These are phyloP conservation scores for Opisthograptis luteolata DNA, from an alignment of 2,888 invertebrate genomes.

Conservation along the genomic window DNA sequence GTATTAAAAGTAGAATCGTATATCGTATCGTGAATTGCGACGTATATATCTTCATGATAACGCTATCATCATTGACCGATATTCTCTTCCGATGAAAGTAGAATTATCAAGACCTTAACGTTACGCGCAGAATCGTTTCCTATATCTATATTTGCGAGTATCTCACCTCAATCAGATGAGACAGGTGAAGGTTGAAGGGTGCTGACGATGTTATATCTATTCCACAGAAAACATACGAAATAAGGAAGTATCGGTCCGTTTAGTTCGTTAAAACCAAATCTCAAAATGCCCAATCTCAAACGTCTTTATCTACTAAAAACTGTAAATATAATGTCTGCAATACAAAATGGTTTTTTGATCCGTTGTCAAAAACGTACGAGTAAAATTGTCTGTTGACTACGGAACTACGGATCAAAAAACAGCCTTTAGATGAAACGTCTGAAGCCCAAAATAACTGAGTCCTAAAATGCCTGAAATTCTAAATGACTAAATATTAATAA, in stretches of 20 bases:
- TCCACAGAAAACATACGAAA: conserved; percentile 8
- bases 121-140: background rate
- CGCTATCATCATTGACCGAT: conserved; percentile 22
- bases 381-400: too few relatives aligned
- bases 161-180: conserved; percentile 11
- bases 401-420: too few relatives aligned
- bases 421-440: too few relatives aligned
- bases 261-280: too few relatives aligned
- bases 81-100: conserved; percentile 18
- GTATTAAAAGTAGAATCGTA: conserved; percentile 3
- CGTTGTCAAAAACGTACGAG: too few relatives aligned
- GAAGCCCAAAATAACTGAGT: too few relatives aligned
- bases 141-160: conserved; percentile 2
- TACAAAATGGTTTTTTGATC: too few relatives aligned
- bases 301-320: too few relatives aligned
- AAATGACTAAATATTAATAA: too few relatives aligned
- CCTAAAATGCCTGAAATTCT: too few relatives aligned
- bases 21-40: conserved; percentile 4
- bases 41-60: conserved; percentile 9
- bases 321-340: too few relatives aligned
- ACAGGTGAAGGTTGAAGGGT: conserved; percentile 14
- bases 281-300: too few relatives aligned
- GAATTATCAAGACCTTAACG: conserved; percentile 16
- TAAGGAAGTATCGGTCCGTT: conserved; percentile 15
- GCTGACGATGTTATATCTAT: conserved; percentile 15